These are phyloP conservation scores for Betta splendens DNA, from an alignment of 2,797 vertebrate species.

Conservation along the genomic window DNA sequence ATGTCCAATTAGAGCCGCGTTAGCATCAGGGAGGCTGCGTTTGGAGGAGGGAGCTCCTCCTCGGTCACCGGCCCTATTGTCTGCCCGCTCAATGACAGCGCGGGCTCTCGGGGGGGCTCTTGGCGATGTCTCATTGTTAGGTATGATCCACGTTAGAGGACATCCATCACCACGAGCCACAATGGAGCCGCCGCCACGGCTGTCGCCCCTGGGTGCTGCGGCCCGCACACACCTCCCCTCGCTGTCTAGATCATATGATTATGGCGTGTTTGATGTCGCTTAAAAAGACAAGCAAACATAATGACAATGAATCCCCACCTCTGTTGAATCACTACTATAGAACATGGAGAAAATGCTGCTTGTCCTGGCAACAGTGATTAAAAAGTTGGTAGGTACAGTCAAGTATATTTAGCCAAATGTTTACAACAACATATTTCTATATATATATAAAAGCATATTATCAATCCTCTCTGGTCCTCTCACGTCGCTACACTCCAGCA, in stretches of 20 bases:
- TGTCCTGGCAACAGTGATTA: too few relatives aligned
- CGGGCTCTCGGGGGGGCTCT: slow-evolving; percentile 55
- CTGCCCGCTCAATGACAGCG: slow-evolving; percentile 65
- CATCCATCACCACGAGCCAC: slow-evolving; percentile 60
- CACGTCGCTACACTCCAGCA: too few relatives aligned
- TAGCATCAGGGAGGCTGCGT: slow-evolving; percentile 34
- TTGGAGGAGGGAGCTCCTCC: too few relatives aligned
- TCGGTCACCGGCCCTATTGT: too few relatives aligned
- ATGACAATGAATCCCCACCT: background rate
- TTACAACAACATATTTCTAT: too few relatives aligned
- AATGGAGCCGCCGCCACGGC: slow-evolving; percentile 50
- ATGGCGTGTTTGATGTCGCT: slow-evolving; percentile 17
- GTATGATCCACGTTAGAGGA: slow-evolving; percentile 61
- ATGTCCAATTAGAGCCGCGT: slow-evolving; percentile 51
- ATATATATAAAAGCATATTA: too few relatives aligned
- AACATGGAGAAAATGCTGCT: too few relatives aligned
- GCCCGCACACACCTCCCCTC: slow-evolving; percentile 41
- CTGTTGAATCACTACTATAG: background rate
- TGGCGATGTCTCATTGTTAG: slow-evolving; percentile 51
- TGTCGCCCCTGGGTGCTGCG: slow-evolving; percentile 50
- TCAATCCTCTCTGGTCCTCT: too few relatives aligned
- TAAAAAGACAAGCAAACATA: slow-evolving; percentile 16
- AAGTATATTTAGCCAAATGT: too few relatives aligned
- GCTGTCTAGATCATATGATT: slow-evolving; percentile 36
- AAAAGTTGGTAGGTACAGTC: too few relatives aligned